A percentile compares a stretch with the other conserved stretches of the same genome.
Conservation (phyloP, 2,113 vertebrate species). For the Fulmarus glacialis region DNA sequence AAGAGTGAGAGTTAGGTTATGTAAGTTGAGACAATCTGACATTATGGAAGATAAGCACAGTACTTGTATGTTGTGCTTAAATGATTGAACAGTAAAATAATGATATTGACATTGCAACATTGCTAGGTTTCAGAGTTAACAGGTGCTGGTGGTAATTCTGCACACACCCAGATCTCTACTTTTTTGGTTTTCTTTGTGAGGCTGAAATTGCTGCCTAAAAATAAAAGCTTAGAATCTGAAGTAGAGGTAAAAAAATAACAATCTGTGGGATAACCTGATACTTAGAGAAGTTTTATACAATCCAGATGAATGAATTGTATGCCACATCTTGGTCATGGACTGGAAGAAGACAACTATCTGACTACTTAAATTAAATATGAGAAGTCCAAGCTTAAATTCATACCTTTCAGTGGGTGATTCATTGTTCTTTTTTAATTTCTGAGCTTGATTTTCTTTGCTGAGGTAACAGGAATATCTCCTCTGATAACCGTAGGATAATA, state of each 20-base stretch:
- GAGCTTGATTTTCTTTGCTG: background rate
- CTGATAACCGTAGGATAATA: background rate
- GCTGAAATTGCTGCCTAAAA: background rate
- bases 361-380: background rate
- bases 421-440: background rate
- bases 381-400: background rate
- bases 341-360: background rate
- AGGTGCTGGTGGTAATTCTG: background rate
- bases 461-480: background rate
- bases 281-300: background rate
- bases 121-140: background rate
- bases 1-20: background rate
- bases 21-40: background rate
- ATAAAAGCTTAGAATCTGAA: background rate
- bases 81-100: background rate
- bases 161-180: background rate
- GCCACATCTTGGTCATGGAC: background rate
- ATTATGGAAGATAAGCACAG: background rate
- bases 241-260: background rate
- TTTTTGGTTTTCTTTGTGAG: background rate
- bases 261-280: background rate
- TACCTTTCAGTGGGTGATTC: background rate
- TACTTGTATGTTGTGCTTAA: background rate
- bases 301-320: background rate
- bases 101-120: background rate